These are phyloP conservation scores for Ophioderma brevispina DNA, from an alignment of 35 echinoderm and acorn worm genomes.

Conservation along the genomic window DNA sequence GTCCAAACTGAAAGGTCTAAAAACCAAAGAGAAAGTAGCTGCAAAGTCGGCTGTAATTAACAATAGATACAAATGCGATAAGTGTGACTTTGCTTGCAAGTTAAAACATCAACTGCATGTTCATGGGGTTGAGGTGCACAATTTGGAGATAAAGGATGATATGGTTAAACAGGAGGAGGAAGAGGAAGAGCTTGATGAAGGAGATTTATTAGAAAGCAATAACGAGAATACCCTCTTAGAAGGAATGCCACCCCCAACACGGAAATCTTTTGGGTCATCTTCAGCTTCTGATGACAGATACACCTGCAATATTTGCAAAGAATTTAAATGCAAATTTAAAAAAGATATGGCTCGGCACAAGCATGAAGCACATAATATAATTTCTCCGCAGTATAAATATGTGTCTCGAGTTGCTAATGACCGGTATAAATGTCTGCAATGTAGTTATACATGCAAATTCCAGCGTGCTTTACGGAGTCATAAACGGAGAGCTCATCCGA, in stretches of 20 bases:
- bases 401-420: not conserved
- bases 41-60: too few relatives aligned
- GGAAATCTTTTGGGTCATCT: not conserved
- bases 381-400: not conserved
- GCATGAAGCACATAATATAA: constrained; percentile 16
- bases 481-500: not conserved
- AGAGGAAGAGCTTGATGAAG: not conserved
- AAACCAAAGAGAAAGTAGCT: too few relatives aligned
- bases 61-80: not conserved
- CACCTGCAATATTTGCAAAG: constrained; percentile 19
- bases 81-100: constrained; percentile 10
- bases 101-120: not conserved
- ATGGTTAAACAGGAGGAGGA: too few relatives aligned
- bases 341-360: constrained; percentile 39
- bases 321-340: constrained; percentile 37
- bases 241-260: not conserved
- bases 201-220: not conserved
- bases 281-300: not conserved
- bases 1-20: not conserved
- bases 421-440: constrained; percentile 26
- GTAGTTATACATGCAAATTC: constrained; percentile 45
- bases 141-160: not conserved
- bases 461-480: constrained; percentile 25
- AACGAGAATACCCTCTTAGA: not conserved
- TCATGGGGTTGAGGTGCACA: not conserved